Percentiles rank a stretch among this genome's conserved stretches.
These are phyloP conservation scores for Theodoxus fluviatilis DNA, from an alignment of 2,888 invertebrate species.

Conservation along the genomic window DNA sequence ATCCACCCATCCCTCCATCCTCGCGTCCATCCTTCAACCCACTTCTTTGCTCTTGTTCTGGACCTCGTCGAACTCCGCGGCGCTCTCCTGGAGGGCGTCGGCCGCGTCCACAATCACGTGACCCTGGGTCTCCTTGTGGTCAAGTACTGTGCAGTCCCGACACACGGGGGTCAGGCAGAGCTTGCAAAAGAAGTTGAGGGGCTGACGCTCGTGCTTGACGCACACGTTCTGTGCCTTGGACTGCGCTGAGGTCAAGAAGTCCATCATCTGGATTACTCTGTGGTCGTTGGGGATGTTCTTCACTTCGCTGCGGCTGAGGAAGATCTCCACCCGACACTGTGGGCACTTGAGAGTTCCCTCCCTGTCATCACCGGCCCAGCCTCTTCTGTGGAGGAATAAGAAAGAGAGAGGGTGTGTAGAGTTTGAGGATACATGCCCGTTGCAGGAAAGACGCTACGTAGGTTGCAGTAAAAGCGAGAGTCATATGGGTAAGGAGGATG, in stretches of 20 bases:
- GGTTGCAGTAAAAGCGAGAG: too few species aligned
- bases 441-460: too few species aligned
- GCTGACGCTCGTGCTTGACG: constrained; percentile 53
- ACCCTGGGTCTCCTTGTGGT: constrained; percentile 53
- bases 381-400: too few species aligned
- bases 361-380: constrained; percentile 47
- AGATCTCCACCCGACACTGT: constrained; percentile 57
- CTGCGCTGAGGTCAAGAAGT: constrained; percentile 36
- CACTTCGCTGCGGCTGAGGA: constrained; percentile 48
- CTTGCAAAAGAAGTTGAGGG: constrained; percentile 57
- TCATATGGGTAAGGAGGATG: too few species aligned
- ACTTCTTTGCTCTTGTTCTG: constrained; percentile 45
- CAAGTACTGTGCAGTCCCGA: constrained; percentile 56
- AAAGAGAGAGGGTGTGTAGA: too few species aligned
- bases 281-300: constrained; percentile 54
- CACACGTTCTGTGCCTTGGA: constrained; percentile 54
- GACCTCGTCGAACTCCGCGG: constrained; percentile 48
- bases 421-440: too few species aligned
- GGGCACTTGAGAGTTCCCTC: constrained; percentile 57
- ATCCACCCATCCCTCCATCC: too few species aligned
- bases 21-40: too few species aligned
- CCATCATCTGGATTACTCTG: constrained; percentile 35
- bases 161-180: constrained; percentile 53
- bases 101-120: constrained; percentile 53
- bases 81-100: constrained; percentile 48